Conservation (phyloP, 2,113 vertebrate species). For the Phodopus roborovskii region DNA sequence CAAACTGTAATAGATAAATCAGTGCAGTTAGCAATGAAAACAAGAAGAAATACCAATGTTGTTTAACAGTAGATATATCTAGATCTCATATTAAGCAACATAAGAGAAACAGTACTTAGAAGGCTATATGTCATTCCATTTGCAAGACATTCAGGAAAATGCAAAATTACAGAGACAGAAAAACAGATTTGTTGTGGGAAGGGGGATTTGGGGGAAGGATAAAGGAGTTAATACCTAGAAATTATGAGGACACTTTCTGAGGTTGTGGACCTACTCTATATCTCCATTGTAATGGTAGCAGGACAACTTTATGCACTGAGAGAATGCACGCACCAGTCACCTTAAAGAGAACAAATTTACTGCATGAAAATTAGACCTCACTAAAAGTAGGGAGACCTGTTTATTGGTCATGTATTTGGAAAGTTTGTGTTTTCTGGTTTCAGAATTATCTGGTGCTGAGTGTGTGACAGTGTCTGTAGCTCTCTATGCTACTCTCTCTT, state of each 20-base stretch:
- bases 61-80: background rate
- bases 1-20: background rate
- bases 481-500: background rate
- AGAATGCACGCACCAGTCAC: background rate
- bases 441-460: background rate
- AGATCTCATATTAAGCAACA: background rate
- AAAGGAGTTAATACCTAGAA: background rate
- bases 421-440: background rate
- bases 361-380: background rate
- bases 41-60: background rate
- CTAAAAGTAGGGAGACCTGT: background rate
- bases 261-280: background rate
- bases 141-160: slow-evolving; percentile 1
- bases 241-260: background rate
- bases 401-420: background rate
- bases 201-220: background rate
- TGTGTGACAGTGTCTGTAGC: background rate
- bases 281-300: background rate
- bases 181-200: background rate
- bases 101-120: slow-evolving; percentile 24
- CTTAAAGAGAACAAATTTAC: background rate
- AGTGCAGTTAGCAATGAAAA: background rate
- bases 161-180: background rate
- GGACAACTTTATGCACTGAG: background rate
- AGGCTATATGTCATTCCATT: background rate